Evolutionary conservation across 2,113 vertebrate genomes (phyloP).

Genomic region (Lonchura striata): DNA sequence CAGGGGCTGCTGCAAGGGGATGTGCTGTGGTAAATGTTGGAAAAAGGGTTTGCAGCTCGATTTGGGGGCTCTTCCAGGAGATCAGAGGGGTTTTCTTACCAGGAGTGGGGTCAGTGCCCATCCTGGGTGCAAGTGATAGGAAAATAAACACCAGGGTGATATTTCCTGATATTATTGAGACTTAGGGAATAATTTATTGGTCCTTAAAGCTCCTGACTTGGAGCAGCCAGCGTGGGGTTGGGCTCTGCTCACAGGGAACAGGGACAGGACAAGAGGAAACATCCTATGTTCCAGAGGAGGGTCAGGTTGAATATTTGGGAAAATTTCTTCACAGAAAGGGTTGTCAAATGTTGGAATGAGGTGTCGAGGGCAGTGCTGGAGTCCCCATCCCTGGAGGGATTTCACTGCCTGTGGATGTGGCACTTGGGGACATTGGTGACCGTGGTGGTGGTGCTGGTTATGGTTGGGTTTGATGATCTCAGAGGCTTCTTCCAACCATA

Average conservation of each 20-base stretch:
- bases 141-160: neutral
- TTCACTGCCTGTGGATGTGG: neutral
- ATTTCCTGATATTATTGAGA: neutral
- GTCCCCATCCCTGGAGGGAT: neutral
- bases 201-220: neutral
- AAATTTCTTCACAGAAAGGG: neutral
- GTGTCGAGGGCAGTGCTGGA: neutral
- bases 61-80: neutral
- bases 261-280: neutral
- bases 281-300: neutral
- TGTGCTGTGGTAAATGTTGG: rapidly evolving
- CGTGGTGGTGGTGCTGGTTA: neutral
- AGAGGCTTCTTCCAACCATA: neutral
- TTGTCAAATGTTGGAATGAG: neutral
- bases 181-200: neutral
- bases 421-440: neutral
- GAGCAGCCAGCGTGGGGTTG: rapidly evolving
- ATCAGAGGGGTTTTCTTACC: neutral
- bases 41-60: neutral
- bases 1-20: neutral
- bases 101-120: neutral
- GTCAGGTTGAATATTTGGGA: neutral
- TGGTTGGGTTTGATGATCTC: neutral
- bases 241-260: neutral
- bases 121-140: neutral